These are phyloP conservation scores for Alethe diademata DNA, from an alignment of 2,113 vertebrate species.

Conservation along the genomic window DNA sequence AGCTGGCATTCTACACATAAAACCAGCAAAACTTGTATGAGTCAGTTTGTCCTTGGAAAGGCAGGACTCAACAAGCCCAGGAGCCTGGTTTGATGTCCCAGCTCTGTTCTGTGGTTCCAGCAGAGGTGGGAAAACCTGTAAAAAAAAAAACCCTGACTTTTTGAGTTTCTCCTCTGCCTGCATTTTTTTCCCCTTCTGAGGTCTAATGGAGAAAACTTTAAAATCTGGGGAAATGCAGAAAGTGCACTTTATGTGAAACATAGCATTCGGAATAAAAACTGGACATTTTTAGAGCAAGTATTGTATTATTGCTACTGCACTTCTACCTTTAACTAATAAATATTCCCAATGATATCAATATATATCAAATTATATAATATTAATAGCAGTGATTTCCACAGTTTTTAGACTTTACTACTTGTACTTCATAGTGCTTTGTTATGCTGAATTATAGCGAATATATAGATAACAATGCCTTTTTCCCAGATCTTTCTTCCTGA, in stretches of 20 bases:
- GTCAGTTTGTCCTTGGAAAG: background rate
- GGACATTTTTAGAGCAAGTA: background rate
- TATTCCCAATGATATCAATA: background rate
- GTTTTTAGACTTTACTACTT: conserved; percentile 13
- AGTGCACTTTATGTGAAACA: background rate
- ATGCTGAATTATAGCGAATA: background rate
- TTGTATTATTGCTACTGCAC: background rate
- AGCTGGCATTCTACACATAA: background rate
- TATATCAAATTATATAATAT: background rate
- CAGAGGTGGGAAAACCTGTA: background rate
- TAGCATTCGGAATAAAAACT: background rate
- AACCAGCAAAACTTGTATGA: background rate
- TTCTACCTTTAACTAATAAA: conserved; percentile 13
- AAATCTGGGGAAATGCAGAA: background rate
- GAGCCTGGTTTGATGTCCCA: background rate
- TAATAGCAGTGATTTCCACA: background rate
- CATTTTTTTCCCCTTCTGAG: background rate
- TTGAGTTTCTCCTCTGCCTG: background rate
- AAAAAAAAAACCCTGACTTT: background rate
- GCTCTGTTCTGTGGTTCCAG: background rate
- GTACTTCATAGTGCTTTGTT: conserved; percentile 5
- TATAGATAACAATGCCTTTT: background rate
- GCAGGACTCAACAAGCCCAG: background rate
- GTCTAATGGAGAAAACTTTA: background rate
- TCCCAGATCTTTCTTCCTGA: background rate